Conservation (phyloP, 2,888 invertebrate species). For the Fragum whitleyi region DNA sequence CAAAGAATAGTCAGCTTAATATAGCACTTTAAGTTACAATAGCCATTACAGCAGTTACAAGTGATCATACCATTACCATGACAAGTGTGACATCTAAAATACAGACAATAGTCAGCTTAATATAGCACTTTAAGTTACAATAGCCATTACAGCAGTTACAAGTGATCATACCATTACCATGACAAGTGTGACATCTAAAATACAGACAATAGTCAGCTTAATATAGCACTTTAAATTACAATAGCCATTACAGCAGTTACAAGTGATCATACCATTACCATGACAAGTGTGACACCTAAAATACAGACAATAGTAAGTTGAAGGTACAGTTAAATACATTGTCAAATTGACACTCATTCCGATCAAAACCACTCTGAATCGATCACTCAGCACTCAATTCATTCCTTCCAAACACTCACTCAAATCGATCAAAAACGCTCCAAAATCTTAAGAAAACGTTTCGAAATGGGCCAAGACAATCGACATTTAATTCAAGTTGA, state of each 20-base stretch:
- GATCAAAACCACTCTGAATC: no score
- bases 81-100: slow-evolving; percentile 78
- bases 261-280: slow-evolving; percentile 80
- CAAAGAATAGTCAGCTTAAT: slow-evolving; percentile 81
- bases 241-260: slow-evolving; percentile 79
- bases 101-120: slow-evolving; percentile 80
- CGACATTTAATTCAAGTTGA: no score
- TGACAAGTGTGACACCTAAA: slow-evolving; percentile 79
- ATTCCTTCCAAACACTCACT: no score
- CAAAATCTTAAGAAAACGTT: no score
- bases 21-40: slow-evolving; percentile 80
- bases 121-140: slow-evolving; percentile 81
- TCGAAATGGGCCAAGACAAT: no score
- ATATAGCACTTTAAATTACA: slow-evolving; percentile 82
- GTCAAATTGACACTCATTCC: no score
- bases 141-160: slow-evolving; percentile 80
- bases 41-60: slow-evolving; percentile 80
- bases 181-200: slow-evolving; percentile 79
- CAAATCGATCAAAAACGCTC: no score
- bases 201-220: slow-evolving; percentile 79
- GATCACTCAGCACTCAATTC: no score
- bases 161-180: slow-evolving; percentile 79
- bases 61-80: slow-evolving; percentile 80
- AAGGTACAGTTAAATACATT: no score
- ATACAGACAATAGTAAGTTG: slow-evolving; percentile 74